These are phyloP conservation scores for Aphelocoma californica DNA, from an alignment of 2,797 vertebrate genomes.

Conservation along the genomic window DNA sequence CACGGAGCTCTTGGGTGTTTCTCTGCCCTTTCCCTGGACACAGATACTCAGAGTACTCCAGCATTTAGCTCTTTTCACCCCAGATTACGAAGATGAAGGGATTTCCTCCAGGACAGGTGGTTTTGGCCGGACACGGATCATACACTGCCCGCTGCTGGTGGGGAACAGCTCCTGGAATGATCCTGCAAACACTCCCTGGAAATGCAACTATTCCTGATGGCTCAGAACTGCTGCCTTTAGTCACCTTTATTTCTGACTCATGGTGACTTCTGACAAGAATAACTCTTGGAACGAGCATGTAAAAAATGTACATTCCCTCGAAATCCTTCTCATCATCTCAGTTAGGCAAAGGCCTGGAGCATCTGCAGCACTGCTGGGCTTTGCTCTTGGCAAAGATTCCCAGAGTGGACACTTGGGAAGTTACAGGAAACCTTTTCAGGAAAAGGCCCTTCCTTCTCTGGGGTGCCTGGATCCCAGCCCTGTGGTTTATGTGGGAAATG, in stretches of 20 bases:
- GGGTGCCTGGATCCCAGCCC: neutral
- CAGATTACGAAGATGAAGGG: neutral
- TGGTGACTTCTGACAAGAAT: neutral
- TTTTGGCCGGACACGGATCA: neutral
- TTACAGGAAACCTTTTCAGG: neutral
- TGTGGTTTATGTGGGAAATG: neutral
- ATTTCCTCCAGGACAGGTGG: neutral
- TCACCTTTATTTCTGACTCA: neutral
- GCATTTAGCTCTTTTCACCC: neutral
- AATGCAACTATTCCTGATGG: neutral
- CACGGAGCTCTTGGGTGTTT: neutral
- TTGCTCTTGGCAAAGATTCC: neutral
- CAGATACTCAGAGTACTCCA: neutral
- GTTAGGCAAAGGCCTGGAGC: neutral
- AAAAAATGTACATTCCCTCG: neutral
- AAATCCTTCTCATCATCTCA: neutral
- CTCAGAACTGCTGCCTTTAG: neutral
- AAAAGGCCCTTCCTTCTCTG: neutral
- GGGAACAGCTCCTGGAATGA: neutral
- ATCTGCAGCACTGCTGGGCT: neutral
- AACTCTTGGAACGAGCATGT: neutral
- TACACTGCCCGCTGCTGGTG: fast-evolving
- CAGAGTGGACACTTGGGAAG: fast-evolving
- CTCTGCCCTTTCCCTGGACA: neutral
- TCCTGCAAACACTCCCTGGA: neutral